These are phyloP conservation scores for Psephotus haematonotus DNA, from an alignment of 2,113 vertebrate species.

Conservation along the genomic window DNA sequence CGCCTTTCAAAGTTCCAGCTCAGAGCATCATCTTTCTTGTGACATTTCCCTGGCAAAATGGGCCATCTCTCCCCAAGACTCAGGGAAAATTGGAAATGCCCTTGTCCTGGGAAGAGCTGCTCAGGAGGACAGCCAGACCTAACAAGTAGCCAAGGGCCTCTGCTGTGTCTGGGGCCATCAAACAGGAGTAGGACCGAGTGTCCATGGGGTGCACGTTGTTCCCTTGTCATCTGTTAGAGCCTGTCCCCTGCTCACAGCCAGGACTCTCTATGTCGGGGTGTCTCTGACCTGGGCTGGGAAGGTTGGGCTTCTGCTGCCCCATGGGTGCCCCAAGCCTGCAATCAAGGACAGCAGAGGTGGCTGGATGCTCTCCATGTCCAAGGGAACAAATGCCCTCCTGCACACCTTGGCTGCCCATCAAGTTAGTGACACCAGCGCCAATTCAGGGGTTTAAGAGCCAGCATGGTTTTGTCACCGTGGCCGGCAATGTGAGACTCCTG, in stretches of 20 bases:
- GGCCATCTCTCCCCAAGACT: neutral
- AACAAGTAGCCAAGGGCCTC: neutral
- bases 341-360: neutral
- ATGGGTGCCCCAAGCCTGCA: neutral
- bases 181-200: neutral
- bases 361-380: neutral
- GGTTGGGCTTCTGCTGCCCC: neutral
- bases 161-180: rapidly evolving
- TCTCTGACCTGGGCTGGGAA: neutral
- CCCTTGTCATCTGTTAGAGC: neutral
- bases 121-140: neutral
- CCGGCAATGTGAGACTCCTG: neutral
- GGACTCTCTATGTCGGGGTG: neutral
- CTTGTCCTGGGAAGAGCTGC: neutral
- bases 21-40: neutral
- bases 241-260: neutral
- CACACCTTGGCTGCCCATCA: neutral
- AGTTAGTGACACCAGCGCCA: neutral
- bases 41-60: neutral
- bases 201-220: neutral
- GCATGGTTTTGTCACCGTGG: neutral
- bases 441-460: neutral
- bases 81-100: neutral
- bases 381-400: neutral
- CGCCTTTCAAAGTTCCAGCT: too few species aligned